A percentile compares a stretch with the other conserved stretches of the same genome.
These are phyloP conservation scores for Dasysyrphus tricinctus DNA, from an alignment of 2,888 invertebrate genomes.

Conservation along the genomic window DNA sequence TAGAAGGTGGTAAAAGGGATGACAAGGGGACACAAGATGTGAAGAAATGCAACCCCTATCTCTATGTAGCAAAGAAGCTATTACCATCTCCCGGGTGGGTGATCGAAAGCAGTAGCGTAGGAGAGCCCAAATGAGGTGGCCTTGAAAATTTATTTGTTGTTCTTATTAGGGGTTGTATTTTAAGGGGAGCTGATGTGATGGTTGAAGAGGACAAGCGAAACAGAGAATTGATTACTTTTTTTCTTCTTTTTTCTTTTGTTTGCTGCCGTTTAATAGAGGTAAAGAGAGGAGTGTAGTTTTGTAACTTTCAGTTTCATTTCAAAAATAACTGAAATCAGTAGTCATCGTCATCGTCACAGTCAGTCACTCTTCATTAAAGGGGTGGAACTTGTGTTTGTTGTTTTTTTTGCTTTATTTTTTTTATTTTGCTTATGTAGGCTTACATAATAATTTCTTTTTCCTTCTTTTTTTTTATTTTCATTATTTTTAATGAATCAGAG, in stretches of 20 bases:
- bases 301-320: conserved; percentile 48
- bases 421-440: not conserved
- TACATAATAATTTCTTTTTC: conserved; percentile 22
- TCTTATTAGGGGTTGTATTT: conserved; percentile 52
- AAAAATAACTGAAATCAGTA: conserved; percentile 39
- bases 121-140: conserved; percentile 44
- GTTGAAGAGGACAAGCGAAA: conserved; percentile 37
- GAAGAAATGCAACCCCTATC: conserved; percentile 42
- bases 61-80: conserved; percentile 27
- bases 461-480: conserved; percentile 15
- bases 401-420: not conserved
- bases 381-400: conserved; percentile 54
- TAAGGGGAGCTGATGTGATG: conserved; percentile 7
- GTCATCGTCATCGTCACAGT: conserved; percentile 30
- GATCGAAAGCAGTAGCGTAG: conserved; percentile 24
- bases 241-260: not conserved
- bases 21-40: not conserved
- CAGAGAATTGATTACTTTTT: conserved; percentile 55
- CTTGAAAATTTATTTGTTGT: conserved; percentile 66
- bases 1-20: not conserved
- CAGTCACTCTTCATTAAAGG: conserved; percentile 57
- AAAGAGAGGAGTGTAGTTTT: conserved; percentile 2
- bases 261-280: conserved; percentile 4
- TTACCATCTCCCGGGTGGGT: conserved; percentile 36
- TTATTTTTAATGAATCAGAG: conserved; percentile 43